A percentile compares a stretch with the other conserved stretches of the same genome.
phyloP scores from a whole-genome alignment of 2,113 vertebrate genomes.

The Bufo bufo region DNA sequence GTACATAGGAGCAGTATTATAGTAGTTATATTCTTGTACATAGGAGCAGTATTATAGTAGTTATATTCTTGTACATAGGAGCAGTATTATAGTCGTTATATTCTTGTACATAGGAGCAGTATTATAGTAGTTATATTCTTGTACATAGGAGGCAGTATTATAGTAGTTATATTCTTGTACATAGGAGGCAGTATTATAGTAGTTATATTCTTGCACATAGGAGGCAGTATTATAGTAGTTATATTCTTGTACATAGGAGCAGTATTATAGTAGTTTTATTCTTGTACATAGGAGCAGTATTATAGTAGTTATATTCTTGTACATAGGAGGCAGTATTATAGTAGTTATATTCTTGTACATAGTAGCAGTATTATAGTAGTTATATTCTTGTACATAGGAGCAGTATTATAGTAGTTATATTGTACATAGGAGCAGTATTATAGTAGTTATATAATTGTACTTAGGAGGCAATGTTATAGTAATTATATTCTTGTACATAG shows the following conservation, averaged over 20 bases:
- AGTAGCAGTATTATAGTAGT: conserved; percentile 1
- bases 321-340: conserved; percentile 1
- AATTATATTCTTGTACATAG: too few species aligned
- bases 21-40: neutral
- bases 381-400: neutral
- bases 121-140: conserved; percentile 4
- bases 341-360: conserved; percentile 3
- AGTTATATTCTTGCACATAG: neutral
- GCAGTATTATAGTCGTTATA: neutral
- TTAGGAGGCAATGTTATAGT: too few species aligned
- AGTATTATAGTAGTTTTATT: conserved; percentile 1
- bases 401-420: conserved; percentile 5
- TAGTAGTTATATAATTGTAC: too few species aligned
- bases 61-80: conserved; percentile 2
- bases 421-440: too few species aligned
- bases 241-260: neutral
- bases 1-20: conserved; percentile 4
- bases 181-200: neutral
- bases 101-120: neutral
- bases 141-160: neutral
- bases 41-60: neutral
- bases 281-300: neutral
- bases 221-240: neutral
- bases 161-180: neutral
- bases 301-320: neutral